Evolutionary conservation across 2,113 vertebrate genomes (phyloP).

Genomic region (Odocoileus virginianus): DNA sequence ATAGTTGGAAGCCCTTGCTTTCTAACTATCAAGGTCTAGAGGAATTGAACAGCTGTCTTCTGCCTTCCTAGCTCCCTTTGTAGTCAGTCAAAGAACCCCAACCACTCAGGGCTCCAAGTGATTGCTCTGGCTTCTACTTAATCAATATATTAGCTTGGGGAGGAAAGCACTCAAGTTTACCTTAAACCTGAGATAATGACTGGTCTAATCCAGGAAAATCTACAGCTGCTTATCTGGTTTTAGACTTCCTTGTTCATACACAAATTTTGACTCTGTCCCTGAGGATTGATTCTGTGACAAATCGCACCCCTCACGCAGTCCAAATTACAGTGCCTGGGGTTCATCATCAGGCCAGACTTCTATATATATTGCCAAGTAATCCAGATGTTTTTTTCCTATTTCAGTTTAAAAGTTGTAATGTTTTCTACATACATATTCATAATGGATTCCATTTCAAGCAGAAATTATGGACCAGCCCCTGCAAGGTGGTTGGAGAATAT

Average conservation of each 20-base stretch:
- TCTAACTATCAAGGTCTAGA: neutral
- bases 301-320: neutral
- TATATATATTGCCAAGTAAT: neutral
- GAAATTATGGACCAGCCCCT: neutral
- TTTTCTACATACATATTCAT: neutral
- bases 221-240: neutral
- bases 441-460: neutral
- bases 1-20: neutral
- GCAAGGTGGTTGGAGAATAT: neutral
- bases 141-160: neutral
- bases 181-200: neutral
- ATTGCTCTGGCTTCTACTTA: neutral
- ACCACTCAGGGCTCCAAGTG: neutral
- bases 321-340: neutral
- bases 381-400: slow-evolving; percentile 14
- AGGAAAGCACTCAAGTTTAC: neutral
- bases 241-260: neutral
- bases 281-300: neutral
- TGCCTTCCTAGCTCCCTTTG: neutral
- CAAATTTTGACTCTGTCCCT: neutral
- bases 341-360: neutral
- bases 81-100: neutral
- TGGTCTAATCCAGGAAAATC: neutral
- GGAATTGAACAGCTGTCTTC: neutral
- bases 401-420: neutral